These are phyloP conservation scores for Triplophysa bombifrons DNA, from an alignment of 2,797 vertebrate genomes.

Conservation along the genomic window DNA sequence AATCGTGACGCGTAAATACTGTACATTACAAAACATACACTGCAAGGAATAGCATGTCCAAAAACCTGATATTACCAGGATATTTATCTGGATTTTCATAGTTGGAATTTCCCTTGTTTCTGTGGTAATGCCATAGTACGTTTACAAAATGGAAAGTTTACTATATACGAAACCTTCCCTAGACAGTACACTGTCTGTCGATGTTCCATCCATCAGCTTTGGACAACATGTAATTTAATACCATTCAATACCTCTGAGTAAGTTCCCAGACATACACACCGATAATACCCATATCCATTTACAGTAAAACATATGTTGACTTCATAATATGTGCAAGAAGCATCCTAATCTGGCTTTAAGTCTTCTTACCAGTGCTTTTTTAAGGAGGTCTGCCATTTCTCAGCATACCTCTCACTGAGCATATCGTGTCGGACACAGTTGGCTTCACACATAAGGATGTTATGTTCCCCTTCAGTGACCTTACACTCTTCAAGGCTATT, in stretches of 20 bases:
- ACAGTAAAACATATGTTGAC: slow-evolving; percentile 25
- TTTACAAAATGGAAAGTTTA: background rate
- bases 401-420: slow-evolving; percentile 40
- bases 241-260: background rate
- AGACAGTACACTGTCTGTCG: background rate
- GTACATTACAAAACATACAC: too few species aligned
- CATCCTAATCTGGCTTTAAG: background rate
- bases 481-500: slow-evolving; percentile 36
- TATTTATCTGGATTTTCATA: too few species aligned
- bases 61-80: too few species aligned
- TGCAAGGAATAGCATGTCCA: too few species aligned
- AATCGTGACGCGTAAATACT: too few species aligned
- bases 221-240: slow-evolving; percentile 24
- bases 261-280: slow-evolving; percentile 22
- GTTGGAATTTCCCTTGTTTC: background rate
- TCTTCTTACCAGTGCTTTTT: slow-evolving; percentile 1
- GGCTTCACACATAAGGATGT: slow-evolving; percentile 40
- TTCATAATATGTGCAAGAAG: background rate
- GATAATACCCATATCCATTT: slow-evolving; percentile 23
- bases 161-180: background rate
- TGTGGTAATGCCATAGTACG: background rate
- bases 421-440: slow-evolving; percentile 32
- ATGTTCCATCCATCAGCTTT: slow-evolving; percentile 9
- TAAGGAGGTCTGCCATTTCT: background rate
- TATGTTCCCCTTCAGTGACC: slow-evolving; percentile 36